Evolutionary conservation across 2,888 invertebrate species (phyloP).

Genomic region (Lepidocyrtinus sp.): DNA sequence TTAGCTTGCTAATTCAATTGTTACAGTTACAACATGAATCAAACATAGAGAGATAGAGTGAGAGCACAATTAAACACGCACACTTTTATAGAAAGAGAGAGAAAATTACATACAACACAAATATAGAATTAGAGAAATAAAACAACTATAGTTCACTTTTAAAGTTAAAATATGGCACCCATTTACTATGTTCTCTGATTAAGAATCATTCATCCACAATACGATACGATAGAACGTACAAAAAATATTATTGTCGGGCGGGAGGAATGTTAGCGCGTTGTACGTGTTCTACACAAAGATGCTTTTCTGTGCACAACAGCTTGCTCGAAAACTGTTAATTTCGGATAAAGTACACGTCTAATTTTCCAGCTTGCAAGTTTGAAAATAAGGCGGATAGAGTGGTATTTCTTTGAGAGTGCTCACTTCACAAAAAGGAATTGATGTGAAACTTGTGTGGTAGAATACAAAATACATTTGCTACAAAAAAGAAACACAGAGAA

Average conservation of each 20-base stretch:
- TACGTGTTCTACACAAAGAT: conserved; percentile 2
- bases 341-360: conserved; percentile 5
- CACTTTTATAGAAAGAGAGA: background rate
- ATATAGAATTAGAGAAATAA: no score
- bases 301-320: background rate
- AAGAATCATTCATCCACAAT: background rate
- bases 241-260: conserved; percentile 1
- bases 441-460: no score
- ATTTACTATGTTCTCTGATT: no score
- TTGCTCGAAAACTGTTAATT: conserved; percentile 5
- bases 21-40: conserved; percentile 5
- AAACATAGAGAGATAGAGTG: background rate
- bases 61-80: background rate
- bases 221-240: background rate
- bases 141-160: no score
- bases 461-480: no score
- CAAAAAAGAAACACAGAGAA: no score
- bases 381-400: no score
- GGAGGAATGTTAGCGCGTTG: background rate
- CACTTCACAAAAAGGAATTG: no score
- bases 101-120: no score
- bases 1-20: background rate
- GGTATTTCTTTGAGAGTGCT: no score
- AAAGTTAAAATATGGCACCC: no score
- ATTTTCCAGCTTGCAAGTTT: no score